Percentiles rank a stretch among this genome's conserved stretches.
Evolutionary conservation across 2,797 vertebrate species (phyloP).

Genomic region (Bucorvus abyssinicus): DNA sequence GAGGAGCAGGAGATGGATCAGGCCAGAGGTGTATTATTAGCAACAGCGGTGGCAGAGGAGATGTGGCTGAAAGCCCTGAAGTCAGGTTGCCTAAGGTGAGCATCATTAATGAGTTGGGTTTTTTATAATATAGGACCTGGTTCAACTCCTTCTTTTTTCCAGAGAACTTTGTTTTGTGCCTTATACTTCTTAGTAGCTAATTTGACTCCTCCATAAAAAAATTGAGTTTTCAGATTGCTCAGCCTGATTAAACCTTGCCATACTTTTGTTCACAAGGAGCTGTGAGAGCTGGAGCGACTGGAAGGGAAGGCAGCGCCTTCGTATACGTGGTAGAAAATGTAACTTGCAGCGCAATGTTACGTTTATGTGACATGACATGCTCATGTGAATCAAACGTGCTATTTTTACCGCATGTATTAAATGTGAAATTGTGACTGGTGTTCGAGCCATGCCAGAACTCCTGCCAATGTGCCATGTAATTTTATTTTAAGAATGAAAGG

Average conservation of each 20-base stretch:
- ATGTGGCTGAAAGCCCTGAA: not conserved
- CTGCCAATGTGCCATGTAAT: constrained; percentile 41
- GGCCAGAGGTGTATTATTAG: not conserved
- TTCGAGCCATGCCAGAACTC: constrained; percentile 33
- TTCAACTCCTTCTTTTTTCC: not conserved
- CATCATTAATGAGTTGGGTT: not conserved
- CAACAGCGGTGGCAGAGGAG: fast-evolving
- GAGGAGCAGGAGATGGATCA: not conserved
- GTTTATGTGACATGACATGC: not conserved
- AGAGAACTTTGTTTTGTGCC: not conserved
- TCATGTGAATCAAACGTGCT: constrained; percentile 18
- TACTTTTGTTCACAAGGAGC: not conserved
- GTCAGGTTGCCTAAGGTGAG: not conserved
- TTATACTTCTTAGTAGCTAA: not conserved
- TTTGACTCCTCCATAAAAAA: not conserved
- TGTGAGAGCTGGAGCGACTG: not conserved
- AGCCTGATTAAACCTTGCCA: not conserved
- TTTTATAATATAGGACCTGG: not conserved
- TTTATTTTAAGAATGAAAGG: constrained; percentile 61
- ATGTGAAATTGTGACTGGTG: constrained; percentile 34
- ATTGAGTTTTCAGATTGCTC: not conserved
- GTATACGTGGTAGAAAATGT: not conserved
- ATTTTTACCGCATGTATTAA: constrained; percentile 28
- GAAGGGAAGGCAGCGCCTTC: not conserved
- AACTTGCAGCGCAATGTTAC: not conserved